A percentile compares a stretch with the other conserved stretches of the same genome.
phyloP scores from a whole-genome alignment of 2,797 vertebrate genomes.

The Lithobates sylvaticus region DNA sequence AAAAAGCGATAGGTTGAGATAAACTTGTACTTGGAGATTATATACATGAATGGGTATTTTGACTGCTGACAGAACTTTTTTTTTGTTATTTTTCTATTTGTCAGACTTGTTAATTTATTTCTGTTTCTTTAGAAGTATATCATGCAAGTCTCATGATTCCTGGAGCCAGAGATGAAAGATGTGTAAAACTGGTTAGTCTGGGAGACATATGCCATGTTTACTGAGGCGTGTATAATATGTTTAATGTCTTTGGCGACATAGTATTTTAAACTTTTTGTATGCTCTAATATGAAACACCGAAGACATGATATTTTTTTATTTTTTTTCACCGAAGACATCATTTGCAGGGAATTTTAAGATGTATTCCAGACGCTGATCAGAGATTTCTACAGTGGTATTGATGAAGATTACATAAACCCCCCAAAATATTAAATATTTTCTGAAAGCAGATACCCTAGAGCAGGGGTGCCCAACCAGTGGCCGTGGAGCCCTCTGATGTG shows the following conservation, averaged over 20 bases:
- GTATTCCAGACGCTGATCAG: too few relatives aligned
- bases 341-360: too few relatives aligned
- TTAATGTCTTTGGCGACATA: neutral
- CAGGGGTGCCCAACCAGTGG: too few relatives aligned
- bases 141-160: conserved; percentile 4
- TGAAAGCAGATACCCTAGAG: too few relatives aligned
- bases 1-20: neutral
- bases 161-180: conserved; percentile 15
- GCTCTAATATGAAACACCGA: too few relatives aligned
- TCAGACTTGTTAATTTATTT: conserved; percentile 6
- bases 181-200: neutral
- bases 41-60: neutral
- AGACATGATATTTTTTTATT: too few relatives aligned
- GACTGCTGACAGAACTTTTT: neutral
- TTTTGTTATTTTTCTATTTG: neutral
- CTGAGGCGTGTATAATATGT: neutral
- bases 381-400: too few relatives aligned
- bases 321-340: too few relatives aligned
- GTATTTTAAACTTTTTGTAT: neutral
- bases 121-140: conserved; percentile 13
- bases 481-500: too few relatives aligned
- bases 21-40: neutral
- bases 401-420: too few relatives aligned
- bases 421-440: too few relatives aligned
- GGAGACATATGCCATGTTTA: neutral